Base-by-base conservation (phyloP, 2,797 vertebrate genomes). In the Anguilla pacifica region DNA sequence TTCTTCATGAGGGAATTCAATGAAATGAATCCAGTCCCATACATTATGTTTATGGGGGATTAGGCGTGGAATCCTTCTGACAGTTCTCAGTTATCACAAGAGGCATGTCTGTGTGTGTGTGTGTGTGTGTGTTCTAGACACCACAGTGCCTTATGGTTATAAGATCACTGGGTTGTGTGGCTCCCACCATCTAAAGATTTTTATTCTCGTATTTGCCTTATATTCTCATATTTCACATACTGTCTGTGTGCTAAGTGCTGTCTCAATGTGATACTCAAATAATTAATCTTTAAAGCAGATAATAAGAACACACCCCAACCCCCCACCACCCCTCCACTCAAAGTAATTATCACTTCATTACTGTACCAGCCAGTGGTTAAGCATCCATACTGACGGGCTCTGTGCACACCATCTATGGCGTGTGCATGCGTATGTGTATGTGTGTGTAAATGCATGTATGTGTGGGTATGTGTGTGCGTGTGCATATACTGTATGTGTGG, bases 291-390 rank as follows among this genome's bases (percentile, higher is more conserved):
- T 91, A 89, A 87, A 91, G 88, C 88, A 89, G 70, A 88, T 67
- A 67, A 67, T 28, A 28, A 67, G 4, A 28, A 67, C 6, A 67
- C 25, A 9, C 25, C n/a, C 64, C 64, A 85, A 83, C 83, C 86
- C 81, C 70, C 85, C 72, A 67, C 53, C 57, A 46, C 88, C 39
- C 88, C 86, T 31, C 85, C 87, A 88, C 59, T 74, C 77, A 31
- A 83, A 91, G 89, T 90, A 92, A 91, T 91, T 90, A 92, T 89
- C 87, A 89, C 89, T 90, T 92, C 3, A 91, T 91, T 90, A 46
- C 2, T 25, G 3, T 25, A 81, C 39, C 72, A 35, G 72, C 35
- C 10, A 74, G 35, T 31, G 46, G 39, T 43, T 81, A 81, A 49
- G 10, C 72, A 31, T 39, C 72, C 72, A 74, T 39, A 22, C 72